phyloP scores from a whole-genome alignment of 2,113 vertebrate species.

The Pachycephala philippinensis region DNA sequence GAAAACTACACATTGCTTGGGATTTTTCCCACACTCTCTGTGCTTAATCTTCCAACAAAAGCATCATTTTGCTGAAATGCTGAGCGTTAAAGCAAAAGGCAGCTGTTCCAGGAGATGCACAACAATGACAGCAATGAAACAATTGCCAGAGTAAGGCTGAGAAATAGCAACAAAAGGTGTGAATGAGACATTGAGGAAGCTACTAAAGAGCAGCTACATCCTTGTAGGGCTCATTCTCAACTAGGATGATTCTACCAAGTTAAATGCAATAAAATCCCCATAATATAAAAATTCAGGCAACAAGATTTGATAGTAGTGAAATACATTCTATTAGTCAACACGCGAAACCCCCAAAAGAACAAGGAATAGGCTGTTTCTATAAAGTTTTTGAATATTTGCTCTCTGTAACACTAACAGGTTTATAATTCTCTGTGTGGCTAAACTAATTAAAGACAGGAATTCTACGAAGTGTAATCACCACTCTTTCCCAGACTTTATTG shows the following conservation, averaged over 20 bases:
- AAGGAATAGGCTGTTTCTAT: not conserved
- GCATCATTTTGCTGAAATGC: not conserved
- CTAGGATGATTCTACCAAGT: not conserved
- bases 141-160: not conserved
- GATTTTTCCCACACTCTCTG: not conserved
- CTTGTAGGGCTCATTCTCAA: not conserved
- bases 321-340: not conserved
- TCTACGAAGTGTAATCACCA: accelerated
- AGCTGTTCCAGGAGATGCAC: not conserved
- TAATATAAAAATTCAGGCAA: not conserved
- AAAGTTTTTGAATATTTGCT: not conserved
- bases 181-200: not conserved
- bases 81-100: not conserved
- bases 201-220: not conserved
- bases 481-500: not conserved
- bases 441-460: not conserved
- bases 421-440: not conserved
- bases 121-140: not conserved
- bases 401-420: not conserved
- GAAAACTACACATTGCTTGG: not conserved
- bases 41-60: not conserved
- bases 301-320: not conserved
- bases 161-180: not conserved
- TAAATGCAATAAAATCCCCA: not conserved
- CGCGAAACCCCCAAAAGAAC: not conserved